phyloP scores from a whole-genome alignment of 2,888 invertebrate species.

The Rhopalosiphum nymphaeae region DNA sequence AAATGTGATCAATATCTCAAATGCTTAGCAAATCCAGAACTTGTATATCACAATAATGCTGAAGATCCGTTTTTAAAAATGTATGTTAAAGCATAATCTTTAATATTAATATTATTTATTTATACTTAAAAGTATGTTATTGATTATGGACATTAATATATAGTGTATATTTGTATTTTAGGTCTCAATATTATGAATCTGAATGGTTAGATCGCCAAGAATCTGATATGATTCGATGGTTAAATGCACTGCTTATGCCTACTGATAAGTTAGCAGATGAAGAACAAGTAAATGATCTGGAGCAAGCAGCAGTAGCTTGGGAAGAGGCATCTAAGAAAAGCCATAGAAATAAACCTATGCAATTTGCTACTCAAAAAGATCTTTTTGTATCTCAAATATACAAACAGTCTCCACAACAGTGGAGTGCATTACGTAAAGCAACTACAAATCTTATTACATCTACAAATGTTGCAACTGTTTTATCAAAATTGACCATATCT shows the following conservation, averaged over 20 bases:
- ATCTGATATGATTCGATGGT: slow-evolving; percentile 81
- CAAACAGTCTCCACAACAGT: slow-evolving; percentile 66
- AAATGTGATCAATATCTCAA: slow-evolving; percentile 59
- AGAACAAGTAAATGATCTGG: slow-evolving; percentile 75
- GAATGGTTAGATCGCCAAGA: slow-evolving; percentile 79
- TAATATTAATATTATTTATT: not conserved
- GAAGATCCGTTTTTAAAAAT: slow-evolving; percentile 65
- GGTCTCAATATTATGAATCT: slow-evolving; percentile 66
- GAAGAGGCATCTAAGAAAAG: slow-evolving; percentile 78
- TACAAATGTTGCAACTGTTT: slow-evolving; percentile 76
- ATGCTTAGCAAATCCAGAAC: slow-evolving; percentile 52
- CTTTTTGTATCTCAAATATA: slow-evolving; percentile 69
- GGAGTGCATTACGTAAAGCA: slow-evolving; percentile 78
- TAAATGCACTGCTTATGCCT: slow-evolving; percentile 82
- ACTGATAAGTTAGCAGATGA: slow-evolving; percentile 77
- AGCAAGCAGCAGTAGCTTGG: slow-evolving; percentile 83
- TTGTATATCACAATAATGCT: slow-evolving; percentile 38
- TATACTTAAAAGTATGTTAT: not conserved
- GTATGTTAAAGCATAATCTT: not conserved
- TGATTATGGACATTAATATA: not conserved
- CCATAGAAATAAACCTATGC: slow-evolving; percentile 64
- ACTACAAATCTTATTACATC: slow-evolving; percentile 78
- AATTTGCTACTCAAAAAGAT: slow-evolving; percentile 75
- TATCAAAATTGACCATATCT: slow-evolving; percentile 78
- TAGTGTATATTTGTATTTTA: slow-evolving; percentile 24